Base-by-base conservation (phyloP, 2,888 invertebrate genomes). In the Lasiommata megera region DNA sequence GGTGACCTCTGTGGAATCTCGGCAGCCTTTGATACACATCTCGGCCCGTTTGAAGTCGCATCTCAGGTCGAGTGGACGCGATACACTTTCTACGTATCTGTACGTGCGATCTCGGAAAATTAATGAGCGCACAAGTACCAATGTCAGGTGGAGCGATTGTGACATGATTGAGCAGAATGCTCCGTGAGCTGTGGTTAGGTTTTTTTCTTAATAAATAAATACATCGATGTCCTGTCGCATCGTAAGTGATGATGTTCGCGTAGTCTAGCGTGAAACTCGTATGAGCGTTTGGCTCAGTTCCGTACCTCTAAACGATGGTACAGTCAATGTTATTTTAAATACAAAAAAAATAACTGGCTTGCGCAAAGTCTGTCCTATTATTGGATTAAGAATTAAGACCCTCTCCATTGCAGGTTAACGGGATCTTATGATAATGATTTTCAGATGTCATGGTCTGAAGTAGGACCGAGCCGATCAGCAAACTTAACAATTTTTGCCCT, bases 41-140 rank as follows among this genome's bases (percentile, higher is more conserved):
- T 46, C 71, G 71, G 73, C 62, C 47, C 62, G 66, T 74, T 73
- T 74, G 70, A 70, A 63, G 58, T 52, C 40, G 43, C 53, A 52
- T 55, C 50, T 43, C 58, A 23, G 50, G 51, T 57, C 58, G 60
- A 29, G 8, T 18, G 50, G 38, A 44, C 54, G 56, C 67, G 69
- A 70, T 70, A 72, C 69, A 69, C 72, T 69, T 71, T 67, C 67
- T 60, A 55, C 61, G 60, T 69, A 74, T 73, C 73, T 67, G 38
- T 56, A 34, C 57, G 64, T 63, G 67, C 67, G 64, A 73, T 72
- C 72, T 68, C 53, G 43, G 29, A 54, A 63, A 65, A 70, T 70
- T 69, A 73, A 73, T 68, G 69, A 66, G 58, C 61, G 56, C 37
- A 56, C 65, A 61, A 67, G 61, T 54, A 64, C 63, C 61, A 58